Base-by-base conservation (phyloP, 2,113 vertebrate species). In the Sinocyclocheilus maitianheensis region DNA sequence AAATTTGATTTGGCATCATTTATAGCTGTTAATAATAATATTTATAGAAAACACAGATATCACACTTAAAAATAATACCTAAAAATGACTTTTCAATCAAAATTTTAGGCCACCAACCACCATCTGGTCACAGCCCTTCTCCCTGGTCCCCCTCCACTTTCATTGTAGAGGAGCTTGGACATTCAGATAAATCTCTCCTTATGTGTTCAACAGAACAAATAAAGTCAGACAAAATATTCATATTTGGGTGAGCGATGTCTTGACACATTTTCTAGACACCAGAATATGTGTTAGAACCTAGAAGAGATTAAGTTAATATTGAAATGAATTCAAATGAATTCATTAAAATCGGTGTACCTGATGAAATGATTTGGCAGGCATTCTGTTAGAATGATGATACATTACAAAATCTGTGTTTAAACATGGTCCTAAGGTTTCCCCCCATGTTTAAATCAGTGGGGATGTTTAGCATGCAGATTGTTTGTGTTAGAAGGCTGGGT, bases 401-500 rank as follows among this genome's bases (percentile, higher is more conserved):
- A 5, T 80, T 16, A 46, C 65, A 53, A 18, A 79, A 84, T 76
- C 24, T 46, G 51, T 30, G 72, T 77, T 53, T 77, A 86, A 84
- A 84, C 69, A 2, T 58, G n/a, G 40, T 81, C 26, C 62, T 62
- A 53, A 83, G 10, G 4, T 13, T 12, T 60, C 53, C 82, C 82
- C 77, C 43, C 85, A 65, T 65, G 51, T 37, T 62, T 55, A 30
- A 71, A 85, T 74, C 72, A 74, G 82, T 74, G 34, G 30, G 24
- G 48, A 78, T 55, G 26, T 55, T 26, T 34, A 12, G 58, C 83
- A 63, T 84, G 83, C 67, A 71, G 84, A 69, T 85, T 51, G 13
- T 11, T 34, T 86, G 81, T 89, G 69, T 90, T 74, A 78, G 84
- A 60, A 89, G 67, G 84, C 85, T 89, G 76, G 81, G 69, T 71